Base-by-base conservation (phyloP, 2,888 invertebrate genomes). In the Alsophila aescularia region DNA sequence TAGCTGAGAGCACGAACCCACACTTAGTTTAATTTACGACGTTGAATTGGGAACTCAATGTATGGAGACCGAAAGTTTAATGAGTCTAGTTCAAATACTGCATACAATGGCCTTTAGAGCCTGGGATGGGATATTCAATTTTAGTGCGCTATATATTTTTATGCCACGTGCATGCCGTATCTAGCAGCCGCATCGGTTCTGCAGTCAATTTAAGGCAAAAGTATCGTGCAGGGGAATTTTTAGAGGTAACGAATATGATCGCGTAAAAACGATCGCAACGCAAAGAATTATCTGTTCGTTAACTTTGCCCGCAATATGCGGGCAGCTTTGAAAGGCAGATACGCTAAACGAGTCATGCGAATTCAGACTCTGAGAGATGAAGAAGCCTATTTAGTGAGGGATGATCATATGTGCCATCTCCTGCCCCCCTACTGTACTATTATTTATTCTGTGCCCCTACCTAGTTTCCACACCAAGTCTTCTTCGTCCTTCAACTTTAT, bases 141-240 rank as follows among this genome's bases (percentile, higher is more conserved):
- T 60, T 54, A 58, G 50, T 44, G 24, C 29, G 42, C 56, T 44
- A 55, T 65, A 65, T 48, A 62, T 58, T 65, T 65, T 65, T 65
- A 60, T 57, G 52, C 48, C 34, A 40, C 51, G 59, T 40, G 52
- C 64, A 59, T 61, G 61, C 61, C 59, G 51, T 61, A 64, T 61
- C 64, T 55, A 41, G 59, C 31, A 40, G 8, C n/a, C 29, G 31
- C 32, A 57, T 59, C 51, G 31, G 21, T 24, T 27, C 31, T 47
- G 49, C 47, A 55, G 34, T 43, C 35, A 62, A 62, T 50, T 52
- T 41, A 10, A 35, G 35, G 21, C 10, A 32, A 43, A 35, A 13
- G 42, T 29, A 36, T 7, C 10, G 36, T n/a, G 41, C 21, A 41
- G 18, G 34, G 27, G 41, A 41, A 14, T 41, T 35, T 45, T 45